A percentile compares a stretch with the other conserved stretches of the same genome.
Evolutionary conservation across 2,888 invertebrate species (phyloP).

Genomic region (Apamea monoglypha): DNA sequence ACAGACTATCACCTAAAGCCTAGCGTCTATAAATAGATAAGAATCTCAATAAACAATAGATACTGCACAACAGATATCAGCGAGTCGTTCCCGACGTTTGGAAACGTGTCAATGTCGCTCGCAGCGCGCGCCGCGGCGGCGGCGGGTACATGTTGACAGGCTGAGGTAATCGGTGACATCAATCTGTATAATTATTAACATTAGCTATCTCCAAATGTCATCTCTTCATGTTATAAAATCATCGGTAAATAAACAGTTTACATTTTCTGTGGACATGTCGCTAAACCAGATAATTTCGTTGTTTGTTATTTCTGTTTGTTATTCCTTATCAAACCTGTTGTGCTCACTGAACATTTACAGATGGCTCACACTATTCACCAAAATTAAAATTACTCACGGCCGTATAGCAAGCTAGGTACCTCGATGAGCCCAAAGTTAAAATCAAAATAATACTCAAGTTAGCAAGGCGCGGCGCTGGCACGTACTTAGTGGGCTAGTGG

Average conservation of each 20-base stretch:
- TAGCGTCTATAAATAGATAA: conserved; percentile 29
- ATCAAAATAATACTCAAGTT: background rate
- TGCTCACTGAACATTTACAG: background rate
- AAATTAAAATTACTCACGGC: background rate
- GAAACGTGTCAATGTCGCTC: conserved; percentile 59
- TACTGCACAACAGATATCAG: conserved; percentile 24
- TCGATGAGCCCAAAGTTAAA: background rate
- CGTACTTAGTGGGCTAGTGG: background rate
- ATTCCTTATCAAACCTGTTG: background rate
- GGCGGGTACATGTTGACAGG: background rate
- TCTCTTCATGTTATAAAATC: conserved; percentile 25
- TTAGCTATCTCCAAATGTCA: conserved; percentile 39
- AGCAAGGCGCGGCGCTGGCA: background rate
- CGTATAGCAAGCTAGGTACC: background rate
- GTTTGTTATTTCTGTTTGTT: background rate
- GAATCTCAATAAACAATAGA: conserved; percentile 36
- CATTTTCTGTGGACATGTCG: background rate
- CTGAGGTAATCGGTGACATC: conserved; percentile 28
- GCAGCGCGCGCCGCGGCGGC: background rate
- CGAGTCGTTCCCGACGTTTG: conserved; percentile 14
- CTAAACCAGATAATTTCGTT: conserved; percentile 1
- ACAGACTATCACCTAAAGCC: conserved; percentile 1
- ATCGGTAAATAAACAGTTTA: conserved; percentile 39
- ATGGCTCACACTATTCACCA: background rate
- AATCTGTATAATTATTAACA: conserved; percentile 27